These are phyloP conservation scores for Dichetophora obliterata DNA, from an alignment of 2,888 invertebrate genomes.

Conservation along the genomic window DNA sequence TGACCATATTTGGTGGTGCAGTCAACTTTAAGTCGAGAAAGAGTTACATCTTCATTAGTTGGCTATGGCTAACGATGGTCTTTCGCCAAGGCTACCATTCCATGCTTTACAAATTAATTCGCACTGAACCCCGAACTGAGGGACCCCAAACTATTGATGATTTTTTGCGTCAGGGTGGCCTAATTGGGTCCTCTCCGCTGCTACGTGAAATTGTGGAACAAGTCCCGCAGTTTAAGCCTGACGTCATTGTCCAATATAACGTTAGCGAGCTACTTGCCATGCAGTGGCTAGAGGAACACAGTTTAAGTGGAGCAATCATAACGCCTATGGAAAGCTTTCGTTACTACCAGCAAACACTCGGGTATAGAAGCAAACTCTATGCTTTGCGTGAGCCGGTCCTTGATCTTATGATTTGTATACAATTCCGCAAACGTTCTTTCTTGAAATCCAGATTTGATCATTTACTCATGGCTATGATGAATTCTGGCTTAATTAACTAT, in stretches of 20 bases:
- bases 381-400: not conserved
- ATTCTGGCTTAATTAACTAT: not conserved
- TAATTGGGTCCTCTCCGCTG: not conserved
- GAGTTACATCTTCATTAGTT: not conserved
- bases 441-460: not conserved
- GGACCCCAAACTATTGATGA: not conserved
- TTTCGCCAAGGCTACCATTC: conserved; percentile 6
- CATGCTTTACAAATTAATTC: not conserved
- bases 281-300: not conserved
- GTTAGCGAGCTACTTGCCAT: not conserved
- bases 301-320: not conserved
- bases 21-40: not conserved
- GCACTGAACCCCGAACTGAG: not conserved
- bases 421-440: not conserved
- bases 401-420: conserved; percentile 3
- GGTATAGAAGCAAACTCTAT: not conserved
- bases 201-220: not conserved
- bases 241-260: not conserved
- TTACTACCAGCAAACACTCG: not conserved
- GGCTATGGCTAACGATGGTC: not conserved
- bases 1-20: not conserved
- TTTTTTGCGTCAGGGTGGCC: not conserved
- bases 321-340: conserved; percentile 2
- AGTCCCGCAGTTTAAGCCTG: not conserved
- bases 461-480: not conserved